Evolutionary conservation across 2,797 vertebrate species (phyloP).

Genomic region (Sebastes iracundus): DNA sequence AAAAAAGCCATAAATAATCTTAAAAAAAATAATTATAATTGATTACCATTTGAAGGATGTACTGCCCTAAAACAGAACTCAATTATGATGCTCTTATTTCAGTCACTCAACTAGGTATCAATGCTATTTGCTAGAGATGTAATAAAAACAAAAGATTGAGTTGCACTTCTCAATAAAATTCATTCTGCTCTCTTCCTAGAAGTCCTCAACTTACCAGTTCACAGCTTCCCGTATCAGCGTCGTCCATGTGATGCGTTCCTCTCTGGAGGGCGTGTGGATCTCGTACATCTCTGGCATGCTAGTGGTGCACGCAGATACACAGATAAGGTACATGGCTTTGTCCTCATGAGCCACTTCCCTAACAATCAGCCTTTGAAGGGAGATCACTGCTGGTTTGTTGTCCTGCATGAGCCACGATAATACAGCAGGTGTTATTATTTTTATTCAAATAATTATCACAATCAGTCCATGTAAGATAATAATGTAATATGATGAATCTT

Average conservation of each 20-base stretch:
- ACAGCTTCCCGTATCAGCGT: conserved; percentile 87
- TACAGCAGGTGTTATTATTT: background rate
- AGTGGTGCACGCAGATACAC: conserved; percentile 73
- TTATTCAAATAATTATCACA: background rate
- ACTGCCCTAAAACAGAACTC: background rate
- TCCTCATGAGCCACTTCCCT: conserved; percentile 92
- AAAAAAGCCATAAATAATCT: too few relatives aligned
- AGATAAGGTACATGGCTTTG: conserved; percentile 93
- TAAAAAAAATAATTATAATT: background rate
- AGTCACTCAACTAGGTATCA: background rate
- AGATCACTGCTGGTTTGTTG: conserved; percentile 89
- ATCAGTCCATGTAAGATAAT: too few relatives aligned
- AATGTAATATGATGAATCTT: background rate
- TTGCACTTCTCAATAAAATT: background rate
- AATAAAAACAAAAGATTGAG: background rate
- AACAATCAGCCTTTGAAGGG: conserved; percentile 90
- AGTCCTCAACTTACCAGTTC: conserved; percentile 79
- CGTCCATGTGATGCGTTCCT: conserved; percentile 89
- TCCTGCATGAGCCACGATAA: conserved; percentile 80
- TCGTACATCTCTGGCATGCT: conserved; percentile 92
- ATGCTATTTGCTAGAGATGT: background rate
- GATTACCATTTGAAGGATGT: background rate
- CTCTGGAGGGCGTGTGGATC: conserved; percentile 87
- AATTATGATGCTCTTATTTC: background rate
- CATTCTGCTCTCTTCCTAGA: background rate